Evolutionary conservation across 1,140 invertebrate species (phyloP).

Genomic region (Heliconius hewitsoni): DNA sequence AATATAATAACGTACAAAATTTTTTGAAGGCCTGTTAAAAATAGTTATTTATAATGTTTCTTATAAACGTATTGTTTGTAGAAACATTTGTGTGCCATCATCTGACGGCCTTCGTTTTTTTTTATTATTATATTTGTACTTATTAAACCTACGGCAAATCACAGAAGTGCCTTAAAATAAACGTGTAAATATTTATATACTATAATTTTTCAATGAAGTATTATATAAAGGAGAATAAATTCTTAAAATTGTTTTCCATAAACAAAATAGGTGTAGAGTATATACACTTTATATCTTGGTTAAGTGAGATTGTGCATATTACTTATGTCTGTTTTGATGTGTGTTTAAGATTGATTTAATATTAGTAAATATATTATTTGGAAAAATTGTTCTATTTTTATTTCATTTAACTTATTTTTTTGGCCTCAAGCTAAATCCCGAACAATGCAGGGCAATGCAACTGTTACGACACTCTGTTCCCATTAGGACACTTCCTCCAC

Average conservation of each 20-base stretch:
- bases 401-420: constrained; percentile 37
- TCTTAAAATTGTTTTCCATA: constrained; percentile 77
- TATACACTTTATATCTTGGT: constrained; percentile 64
- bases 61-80: constrained; percentile 52
- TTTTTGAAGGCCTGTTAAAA: constrained; percentile 55
- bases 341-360: constrained; percentile 79
- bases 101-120: constrained; percentile 65
- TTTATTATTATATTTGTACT: constrained; percentile 65
- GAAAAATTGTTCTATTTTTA: constrained; percentile 61
- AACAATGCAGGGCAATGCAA: too few relatives aligned
- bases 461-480: too few relatives aligned
- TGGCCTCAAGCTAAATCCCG: too few relatives aligned
- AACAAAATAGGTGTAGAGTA: constrained; percentile 68
- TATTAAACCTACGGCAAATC: constrained; percentile 63
- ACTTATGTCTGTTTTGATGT: constrained; percentile 79
- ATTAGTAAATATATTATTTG: constrained; percentile 79
- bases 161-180: constrained; percentile 74
- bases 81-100: constrained; percentile 76
- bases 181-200: constrained; percentile 75
- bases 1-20: constrained; percentile 69
- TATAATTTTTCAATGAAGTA: constrained; percentile 74
- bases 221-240: constrained; percentile 73
- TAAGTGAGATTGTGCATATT: constrained; percentile 81
- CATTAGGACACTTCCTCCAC: too few relatives aligned
- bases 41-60: constrained; percentile 68